A percentile compares a stretch with the other conserved stretches of the same genome.
These are phyloP conservation scores for Zeuzera pyrina DNA, from an alignment of 2,888 invertebrate genomes.

Conservation along the genomic window DNA sequence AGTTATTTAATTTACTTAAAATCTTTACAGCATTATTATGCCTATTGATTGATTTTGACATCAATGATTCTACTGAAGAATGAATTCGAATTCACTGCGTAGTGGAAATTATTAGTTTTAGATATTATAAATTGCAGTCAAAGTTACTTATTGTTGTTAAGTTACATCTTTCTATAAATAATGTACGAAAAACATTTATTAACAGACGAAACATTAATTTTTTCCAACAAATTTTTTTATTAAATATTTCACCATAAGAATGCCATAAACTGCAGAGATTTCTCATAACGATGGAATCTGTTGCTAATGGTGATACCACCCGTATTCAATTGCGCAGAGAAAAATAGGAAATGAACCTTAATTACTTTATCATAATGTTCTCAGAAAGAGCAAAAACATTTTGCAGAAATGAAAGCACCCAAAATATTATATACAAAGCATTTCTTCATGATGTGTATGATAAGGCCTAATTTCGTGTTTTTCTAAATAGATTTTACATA, in stretches of 20 bases:
- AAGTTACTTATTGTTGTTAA: no score
- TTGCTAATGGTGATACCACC: neutral
- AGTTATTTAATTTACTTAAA: no score
- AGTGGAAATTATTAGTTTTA: no score
- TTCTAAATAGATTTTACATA: slow-evolving; percentile 1
- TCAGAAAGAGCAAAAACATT: neutral
- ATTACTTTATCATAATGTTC: neutral
- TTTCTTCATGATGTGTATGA: neutral
- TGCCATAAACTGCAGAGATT: slow-evolving; percentile 11
- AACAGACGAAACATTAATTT: no score
- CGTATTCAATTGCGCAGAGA: neutral
- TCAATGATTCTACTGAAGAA: no score
- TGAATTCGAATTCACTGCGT: no score
- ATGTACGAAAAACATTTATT: no score
- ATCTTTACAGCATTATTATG: no score
- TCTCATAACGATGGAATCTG: neutral
- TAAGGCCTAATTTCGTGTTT: neutral
- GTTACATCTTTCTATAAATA: no score
- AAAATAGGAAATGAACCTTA: neutral
- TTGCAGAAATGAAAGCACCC: neutral
- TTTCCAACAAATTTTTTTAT: neutral
- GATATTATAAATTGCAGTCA: no score
- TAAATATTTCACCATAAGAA: slow-evolving; percentile 16
- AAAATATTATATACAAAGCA: neutral
- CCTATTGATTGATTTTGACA: no score